Percentiles rank a stretch among this genome's conserved stretches.
Evolutionary conservation across 2,888 invertebrate species (phyloP).

Genomic region (Pachycephus smyrnensis): DNA sequence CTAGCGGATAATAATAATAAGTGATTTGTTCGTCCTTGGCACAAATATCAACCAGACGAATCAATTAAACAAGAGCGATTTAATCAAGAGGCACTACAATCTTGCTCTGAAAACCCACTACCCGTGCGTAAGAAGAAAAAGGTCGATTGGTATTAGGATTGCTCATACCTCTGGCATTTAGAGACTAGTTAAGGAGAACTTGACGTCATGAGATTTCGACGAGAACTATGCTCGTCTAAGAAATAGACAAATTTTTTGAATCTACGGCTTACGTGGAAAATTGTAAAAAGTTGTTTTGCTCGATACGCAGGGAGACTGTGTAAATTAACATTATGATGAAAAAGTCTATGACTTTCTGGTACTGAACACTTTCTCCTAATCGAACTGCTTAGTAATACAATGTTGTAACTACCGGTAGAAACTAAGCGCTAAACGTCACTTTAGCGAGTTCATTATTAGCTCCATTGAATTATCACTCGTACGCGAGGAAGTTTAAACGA

Average conservation of each 20-base stretch:
- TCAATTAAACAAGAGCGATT: constrained; percentile 5
- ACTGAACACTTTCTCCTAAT: constrained; percentile 1
- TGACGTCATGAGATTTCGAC: neutral
- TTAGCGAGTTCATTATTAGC: neutral
- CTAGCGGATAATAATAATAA: neutral
- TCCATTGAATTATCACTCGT: neutral
- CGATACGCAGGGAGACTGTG: neutral
- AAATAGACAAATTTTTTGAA: neutral
- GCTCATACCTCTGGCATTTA: neutral
- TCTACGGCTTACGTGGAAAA: neutral
- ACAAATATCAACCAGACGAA: constrained; percentile 12
- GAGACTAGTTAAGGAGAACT: neutral
- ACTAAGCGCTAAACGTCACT: constrained; percentile 1
- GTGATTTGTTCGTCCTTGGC: constrained; percentile 8
- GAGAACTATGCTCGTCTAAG: neutral
- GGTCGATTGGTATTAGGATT: neutral
- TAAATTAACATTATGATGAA: neutral
- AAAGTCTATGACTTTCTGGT: neutral
- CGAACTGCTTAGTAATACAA: constrained; percentile 2
- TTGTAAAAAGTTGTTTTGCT: neutral
- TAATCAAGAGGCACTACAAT: neutral
- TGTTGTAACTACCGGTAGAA: constrained; percentile 9
- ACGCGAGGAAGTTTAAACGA: neutral
- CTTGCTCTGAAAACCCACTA: neutral
- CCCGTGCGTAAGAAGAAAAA: neutral